Base-by-base conservation (phyloP, 2,888 invertebrate genomes). In the Conchocele bisecta region DNA sequence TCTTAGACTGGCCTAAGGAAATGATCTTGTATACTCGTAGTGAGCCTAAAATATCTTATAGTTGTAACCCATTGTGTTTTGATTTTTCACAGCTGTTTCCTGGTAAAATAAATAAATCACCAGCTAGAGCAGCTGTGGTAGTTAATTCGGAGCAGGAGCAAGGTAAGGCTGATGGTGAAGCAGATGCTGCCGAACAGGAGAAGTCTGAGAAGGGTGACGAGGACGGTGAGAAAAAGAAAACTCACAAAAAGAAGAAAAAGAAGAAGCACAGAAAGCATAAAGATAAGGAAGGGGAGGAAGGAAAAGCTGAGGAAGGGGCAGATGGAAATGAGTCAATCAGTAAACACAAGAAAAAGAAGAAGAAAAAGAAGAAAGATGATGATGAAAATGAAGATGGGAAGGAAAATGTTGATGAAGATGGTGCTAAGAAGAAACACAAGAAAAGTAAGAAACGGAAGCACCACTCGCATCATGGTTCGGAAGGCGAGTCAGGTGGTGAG, bases 31-130 rank as follows among this genome's bases (percentile, higher is more conserved):
- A 85, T 53, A 89, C 90, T 6, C 80, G 75, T 22, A 75, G 83
- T 22, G 74, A 82, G 33, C 89, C 89, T 2, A 61, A 63, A 5
- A 67, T 90, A 11, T 78, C 75, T 51, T 90, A 71, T 68, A 88
- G 89, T 65, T 89, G 89, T 79, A 90, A 90, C 75, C 90, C 90
- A 6, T 79, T 90, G 13, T 75, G 79, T 53, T 89, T 89, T 83
- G 89, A 90, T 79, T 89, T 90, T 71, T 79, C 79, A 41, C 77
- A 81, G 41, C 73, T 84, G 41, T 77, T 86, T 57, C 60, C 71
- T 13, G 67, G 37, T 24, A 79, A 74, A 56, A 53, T 42, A 41
- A 75, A 73, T 60, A 73, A 69, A 53, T 67, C 59, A 28, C 61
- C 67, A 26, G 54, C 35, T 33, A 33, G 44, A 17, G 63, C 66